Evolutionary conservation across 2,888 invertebrate species (phyloP), one percentile per base, ranked within the genome.

Genomic region (Sarcophaga caerulescens): DNA sequence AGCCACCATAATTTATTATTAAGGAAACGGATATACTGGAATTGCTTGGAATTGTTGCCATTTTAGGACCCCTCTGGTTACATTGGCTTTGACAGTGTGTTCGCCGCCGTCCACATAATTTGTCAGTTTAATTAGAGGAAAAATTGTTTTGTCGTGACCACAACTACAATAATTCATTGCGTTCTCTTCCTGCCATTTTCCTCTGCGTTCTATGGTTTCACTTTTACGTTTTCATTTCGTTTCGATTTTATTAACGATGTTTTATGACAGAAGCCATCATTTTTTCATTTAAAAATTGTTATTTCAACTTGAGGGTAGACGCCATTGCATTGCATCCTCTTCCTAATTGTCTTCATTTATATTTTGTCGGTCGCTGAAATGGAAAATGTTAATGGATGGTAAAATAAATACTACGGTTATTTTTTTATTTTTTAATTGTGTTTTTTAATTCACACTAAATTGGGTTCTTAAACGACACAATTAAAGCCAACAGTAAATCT

Each of bases 121-220:
- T 81, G 70, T 76, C 70, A 81, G 63, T 68, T 65, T 81, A 81
- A 81, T 81, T 81, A 70, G 69, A 57, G 69, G 21, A 69, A 62
- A 76, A 81, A 75, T 75, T 76, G 75, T 81, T 69, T 81, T 76
- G 81, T 81, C 75, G 75, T 81, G 81, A 76, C 81, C 81, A 70
- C 75, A 70, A 81, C 52, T 52, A 52, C 52, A 12, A 76, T 23
- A 63, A 57, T 81, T 65, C 47, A 70, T 69, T 70, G 70, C 69
- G 65, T 63, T 47, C 12, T 63, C 35, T 25, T 19, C 25, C 11
- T 19, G 45, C 45, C 8, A 14, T 47, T 52, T 23, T 52, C 21
- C 5, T 45, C 35, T 35, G 35, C 3, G 8, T 35, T 35, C 8
- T 35, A 35, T 35, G 35, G 35, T 35, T 35, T 35, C 35, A 2